Evolutionary conservation across 2,113 vertebrate species (phyloP), one percentile per base, ranked within the genome.

Genomic region (Raja brachyura): DNA sequence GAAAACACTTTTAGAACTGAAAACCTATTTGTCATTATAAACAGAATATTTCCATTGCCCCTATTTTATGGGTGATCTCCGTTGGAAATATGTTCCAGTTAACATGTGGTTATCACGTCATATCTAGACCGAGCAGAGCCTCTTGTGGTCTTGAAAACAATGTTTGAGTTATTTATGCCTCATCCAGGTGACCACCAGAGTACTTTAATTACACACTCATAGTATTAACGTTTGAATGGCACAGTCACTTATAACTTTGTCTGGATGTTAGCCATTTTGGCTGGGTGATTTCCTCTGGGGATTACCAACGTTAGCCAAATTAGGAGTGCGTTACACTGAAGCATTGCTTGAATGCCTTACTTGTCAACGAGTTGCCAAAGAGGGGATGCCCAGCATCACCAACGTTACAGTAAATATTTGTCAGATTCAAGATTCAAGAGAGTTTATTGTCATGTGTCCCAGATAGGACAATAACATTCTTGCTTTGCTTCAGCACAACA

Each of bases 21-120:
- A 56, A 83, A 59, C 48, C 9, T 59, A 28, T 83, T 73, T 18
- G 59, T 63, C n/a, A 31, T 88, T 66, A 33, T 88, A 63, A 86
- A 63, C 61, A 86, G 83, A 88, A 88, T 63, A 88, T 88, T 88
- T 63, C 28, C 59, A 66, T 88, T 31, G 8, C 28, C 83, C 31
- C 83, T 6, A 31, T 88, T 66, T 31, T 31, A 63, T 18, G 22
- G 20, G 66, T 22, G 48, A 73, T 39, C 90, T 28, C 54, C 33
- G 33, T 73, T 68, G 48, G 18, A 28, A 68, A 22, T 92, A 54
- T 92, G 73, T 73, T 92, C 66, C 39, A 39, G 90, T 73, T 22
- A 48, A 48, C 18, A 48, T 92, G 90, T 92, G 39, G 66, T 92
- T 92, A 73, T 92, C 66, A 28, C 39, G 4, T 63, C 59, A 31